Percentiles rank a stretch among this genome's conserved stretches.
These are phyloP conservation scores for Oxycera nigricornis DNA, from an alignment of 2,888 invertebrate genomes.

Conservation along the genomic window DNA sequence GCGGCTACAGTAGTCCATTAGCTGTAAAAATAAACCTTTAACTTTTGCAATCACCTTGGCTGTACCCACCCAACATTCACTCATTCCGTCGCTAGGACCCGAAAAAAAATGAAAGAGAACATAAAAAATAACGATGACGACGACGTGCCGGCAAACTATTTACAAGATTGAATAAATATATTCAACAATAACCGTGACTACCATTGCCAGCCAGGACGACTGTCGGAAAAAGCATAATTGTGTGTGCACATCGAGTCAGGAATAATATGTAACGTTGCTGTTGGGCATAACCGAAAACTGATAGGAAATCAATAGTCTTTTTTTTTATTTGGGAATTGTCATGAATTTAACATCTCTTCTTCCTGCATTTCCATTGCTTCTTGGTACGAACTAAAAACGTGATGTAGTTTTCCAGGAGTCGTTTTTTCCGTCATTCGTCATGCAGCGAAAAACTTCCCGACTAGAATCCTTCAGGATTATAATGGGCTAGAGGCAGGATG, in stretches of 20 bases:
- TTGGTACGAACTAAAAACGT: no score
- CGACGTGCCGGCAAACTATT: neutral
- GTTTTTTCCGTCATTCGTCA: neutral
- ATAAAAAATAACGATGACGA: neutral
- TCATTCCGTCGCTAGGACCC: neutral
- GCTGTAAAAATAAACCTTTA: slow-evolving; percentile 10
- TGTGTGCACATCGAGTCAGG: neutral
- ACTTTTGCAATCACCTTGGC: neutral
- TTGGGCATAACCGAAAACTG: neutral
- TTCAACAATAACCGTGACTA: neutral
- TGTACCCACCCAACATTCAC: neutral
- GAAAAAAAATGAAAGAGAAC: neutral
- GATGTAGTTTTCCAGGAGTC: neutral
- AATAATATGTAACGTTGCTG: neutral
- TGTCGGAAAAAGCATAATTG: neutral
- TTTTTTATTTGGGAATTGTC: neutral
- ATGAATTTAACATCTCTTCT: neutral
- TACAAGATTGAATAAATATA: neutral
- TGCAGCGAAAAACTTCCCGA: no score
- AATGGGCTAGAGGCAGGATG: no score
- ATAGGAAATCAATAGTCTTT: neutral
- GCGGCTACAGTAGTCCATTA: neutral
- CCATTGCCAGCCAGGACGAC: neutral
- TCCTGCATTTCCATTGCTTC: no score
- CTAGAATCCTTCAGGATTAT: no score